Evolutionary conservation across 2,797 vertebrate genomes (phyloP), one percentile per base, ranked within the genome.

Genomic region (Poeciliopsis gracilis): DNA sequence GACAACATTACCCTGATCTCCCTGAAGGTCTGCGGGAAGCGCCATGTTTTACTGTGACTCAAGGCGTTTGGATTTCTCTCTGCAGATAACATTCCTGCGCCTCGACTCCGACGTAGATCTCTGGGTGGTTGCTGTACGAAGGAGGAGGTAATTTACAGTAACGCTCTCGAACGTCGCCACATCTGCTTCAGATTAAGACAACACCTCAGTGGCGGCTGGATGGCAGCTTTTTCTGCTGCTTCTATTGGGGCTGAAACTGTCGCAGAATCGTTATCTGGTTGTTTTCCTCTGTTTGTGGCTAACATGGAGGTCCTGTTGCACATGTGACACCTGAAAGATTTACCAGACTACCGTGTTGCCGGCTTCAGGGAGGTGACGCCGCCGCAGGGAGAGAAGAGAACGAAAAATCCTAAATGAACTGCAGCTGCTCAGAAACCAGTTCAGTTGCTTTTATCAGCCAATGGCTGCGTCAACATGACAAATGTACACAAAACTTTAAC

Each of bases 111-210:
- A 72, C 81, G n/a, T 18, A 71, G 83, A 70, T 75, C 76, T 86
- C 72, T 77, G 83, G 82, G 79, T 83, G 80, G 55, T n/a, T 77
- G 77, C 28, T 78, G 70, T 11, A 79, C 43, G 75, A 89, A 30
- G 69, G 73, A 77, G 70, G 69, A 75, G 70, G 76, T 71, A 77
- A 81, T 87, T 82, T 89, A 86, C 86, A 82, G 92, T 84, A 90
- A 92, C 75, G 89, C 80, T 84, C 79, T 82, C 78, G 7, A 87
- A 87, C 83, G 86, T 70, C 23, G n/a, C 69, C 0, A 30, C 93
- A 95, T 95, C 93, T 95, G 94, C 84, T 81, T 88, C 81, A 20
- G 33, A 93, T 94, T 92, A 92, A 83, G 75, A 88, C 88, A 77
- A 88, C 88, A 87, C 83, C 86, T 86, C 69, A 75, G 80, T 89